These are phyloP conservation scores for Cheumatopsyche charites DNA, from an alignment of 1,140 invertebrate genomes.

Conservation along the genomic window DNA sequence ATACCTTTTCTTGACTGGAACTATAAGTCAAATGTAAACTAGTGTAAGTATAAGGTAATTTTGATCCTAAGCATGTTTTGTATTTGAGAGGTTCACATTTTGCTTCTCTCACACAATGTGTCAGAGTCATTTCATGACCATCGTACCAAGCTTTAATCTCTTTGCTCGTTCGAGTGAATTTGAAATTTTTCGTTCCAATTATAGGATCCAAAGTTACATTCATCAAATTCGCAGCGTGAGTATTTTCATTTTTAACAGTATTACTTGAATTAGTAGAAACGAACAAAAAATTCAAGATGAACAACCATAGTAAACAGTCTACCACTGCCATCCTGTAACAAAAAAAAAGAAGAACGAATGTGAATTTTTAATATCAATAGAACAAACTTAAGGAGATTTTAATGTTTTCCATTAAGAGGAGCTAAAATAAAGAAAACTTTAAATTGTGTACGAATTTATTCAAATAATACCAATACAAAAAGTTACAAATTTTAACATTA, in stretches of 20 bases:
- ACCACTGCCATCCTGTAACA: constrained; percentile 46
- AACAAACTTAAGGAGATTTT: neutral
- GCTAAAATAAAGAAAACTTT: constrained; percentile 21
- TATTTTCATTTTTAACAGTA: constrained; percentile 19
- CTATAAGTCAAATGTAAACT: constrained; percentile 79
- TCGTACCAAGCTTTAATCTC: constrained; percentile 63
- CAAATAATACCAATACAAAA: constrained; percentile 2
- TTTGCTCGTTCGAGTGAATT: constrained; percentile 60
- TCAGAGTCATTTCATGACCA: constrained; percentile 60
- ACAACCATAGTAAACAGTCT: neutral
- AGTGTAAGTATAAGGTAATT: constrained; percentile 75
- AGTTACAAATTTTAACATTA: constrained; percentile 3
- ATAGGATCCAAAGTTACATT: constrained; percentile 58
- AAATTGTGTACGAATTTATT: constrained; percentile 25
- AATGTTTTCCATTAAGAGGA: neutral
- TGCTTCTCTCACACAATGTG: constrained; percentile 65
- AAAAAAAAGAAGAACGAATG: constrained; percentile 49
- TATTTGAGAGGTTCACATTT: constrained; percentile 71
- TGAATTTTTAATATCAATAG: neutral
- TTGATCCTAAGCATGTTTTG: constrained; percentile 75
- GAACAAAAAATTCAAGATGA: neutral
- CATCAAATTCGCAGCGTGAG: constrained; percentile 24
- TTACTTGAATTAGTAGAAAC: constrained; percentile 16
- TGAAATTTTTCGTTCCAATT: constrained; percentile 62
- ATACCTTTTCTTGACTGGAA: constrained; percentile 68